Evolutionary conservation across 2,797 vertebrate species (phyloP).

Genomic region (Takifugu ocellatus): DNA sequence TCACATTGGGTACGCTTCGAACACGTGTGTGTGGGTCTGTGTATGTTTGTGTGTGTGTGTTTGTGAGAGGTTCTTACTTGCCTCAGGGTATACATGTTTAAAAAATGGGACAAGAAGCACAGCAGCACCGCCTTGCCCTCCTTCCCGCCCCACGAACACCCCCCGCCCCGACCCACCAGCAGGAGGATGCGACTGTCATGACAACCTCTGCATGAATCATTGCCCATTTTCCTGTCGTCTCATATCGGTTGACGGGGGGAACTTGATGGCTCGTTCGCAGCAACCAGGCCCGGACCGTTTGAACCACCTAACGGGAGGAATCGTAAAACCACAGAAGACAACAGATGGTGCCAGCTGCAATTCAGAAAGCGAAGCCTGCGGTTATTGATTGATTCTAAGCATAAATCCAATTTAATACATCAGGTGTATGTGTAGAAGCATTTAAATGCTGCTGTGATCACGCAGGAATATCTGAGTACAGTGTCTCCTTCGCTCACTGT

Average conservation of each 20-base stretch:
- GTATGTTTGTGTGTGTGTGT: constrained; percentile 12
- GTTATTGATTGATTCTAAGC: constrained; percentile 5
- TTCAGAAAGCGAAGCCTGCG: background rate
- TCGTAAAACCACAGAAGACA: constrained; percentile 20
- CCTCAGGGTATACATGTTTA: constrained; percentile 39
- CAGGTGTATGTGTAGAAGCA: too few species aligned
- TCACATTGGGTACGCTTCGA: too few species aligned
- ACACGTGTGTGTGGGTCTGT: constrained; percentile 23
- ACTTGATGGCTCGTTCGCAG: background rate
- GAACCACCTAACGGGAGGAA: constrained; percentile 9
- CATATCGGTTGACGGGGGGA: constrained; percentile 3
- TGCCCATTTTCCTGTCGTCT: constrained; percentile 48
- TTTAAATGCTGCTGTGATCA: too few species aligned
- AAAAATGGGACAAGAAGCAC: constrained; percentile 44
- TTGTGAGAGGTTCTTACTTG: constrained; percentile 12
- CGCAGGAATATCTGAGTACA: too few species aligned
- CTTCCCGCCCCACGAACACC: constrained; percentile 34
- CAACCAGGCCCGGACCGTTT: too few species aligned
- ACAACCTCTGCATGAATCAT: constrained; percentile 51
- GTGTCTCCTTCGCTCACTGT: too few species aligned
- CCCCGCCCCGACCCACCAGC: constrained; percentile 38
- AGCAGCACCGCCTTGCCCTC: constrained; percentile 44
- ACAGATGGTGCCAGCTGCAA: constrained; percentile 3
- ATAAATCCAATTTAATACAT: background rate
- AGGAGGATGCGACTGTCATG: constrained; percentile 43